Percentiles rank a stretch among this genome's conserved stretches.
These are phyloP conservation scores for Aegithalos caudatus DNA, from an alignment of 2,113 vertebrate genomes.

Conservation along the genomic window DNA sequence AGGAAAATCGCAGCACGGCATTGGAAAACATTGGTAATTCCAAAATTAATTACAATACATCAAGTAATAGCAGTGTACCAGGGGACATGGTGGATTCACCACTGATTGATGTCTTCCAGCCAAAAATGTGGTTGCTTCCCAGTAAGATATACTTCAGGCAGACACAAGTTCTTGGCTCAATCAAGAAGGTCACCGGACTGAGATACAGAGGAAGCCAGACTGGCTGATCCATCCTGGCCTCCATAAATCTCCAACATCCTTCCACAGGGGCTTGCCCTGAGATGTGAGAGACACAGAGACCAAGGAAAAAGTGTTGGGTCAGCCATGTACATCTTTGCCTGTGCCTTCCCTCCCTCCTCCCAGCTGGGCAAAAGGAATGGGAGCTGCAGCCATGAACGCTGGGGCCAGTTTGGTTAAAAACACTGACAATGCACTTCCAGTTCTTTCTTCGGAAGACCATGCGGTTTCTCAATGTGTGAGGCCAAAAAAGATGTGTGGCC, in stretches of 20 bases:
- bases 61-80: neutral
- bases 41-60: neutral
- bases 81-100: neutral
- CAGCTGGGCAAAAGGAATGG: fast-evolving
- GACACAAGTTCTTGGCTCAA: neutral
- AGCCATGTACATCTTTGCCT: neutral
- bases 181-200: neutral
- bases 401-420: neutral
- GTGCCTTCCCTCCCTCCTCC: neutral
- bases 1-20: neutral
- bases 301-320: neutral
- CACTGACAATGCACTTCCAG: conserved; percentile 2
- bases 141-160: neutral
- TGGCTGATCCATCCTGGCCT: neutral
- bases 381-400: neutral
- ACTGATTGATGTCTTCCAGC: conserved; percentile 18
- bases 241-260: neutral
- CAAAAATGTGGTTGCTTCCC: neutral
- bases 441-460: neutral
- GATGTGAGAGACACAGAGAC: neutral
- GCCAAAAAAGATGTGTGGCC: conserved; percentile 59
- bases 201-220: neutral
- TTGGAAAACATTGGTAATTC: neutral
- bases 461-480: conserved; percentile 41
- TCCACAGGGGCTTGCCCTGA: neutral